phyloP scores from a whole-genome alignment of 2,888 invertebrate species.

The Drosophila meridiana region DNA sequence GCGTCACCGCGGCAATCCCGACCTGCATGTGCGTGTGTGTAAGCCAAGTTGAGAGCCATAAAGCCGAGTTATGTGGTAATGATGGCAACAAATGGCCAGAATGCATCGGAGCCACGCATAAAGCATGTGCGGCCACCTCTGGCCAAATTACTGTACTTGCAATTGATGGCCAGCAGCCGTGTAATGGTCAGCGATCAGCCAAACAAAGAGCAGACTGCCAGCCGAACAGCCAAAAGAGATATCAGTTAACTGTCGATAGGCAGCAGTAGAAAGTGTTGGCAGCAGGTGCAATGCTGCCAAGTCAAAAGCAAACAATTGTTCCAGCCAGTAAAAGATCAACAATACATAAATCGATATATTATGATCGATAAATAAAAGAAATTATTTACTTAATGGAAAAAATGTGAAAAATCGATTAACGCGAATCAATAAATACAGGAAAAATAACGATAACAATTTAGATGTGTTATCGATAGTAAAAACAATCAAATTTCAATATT shows the following conservation, averaged over 20 bases:
- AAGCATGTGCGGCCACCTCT: conserved; percentile 52
- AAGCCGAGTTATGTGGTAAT: conserved; percentile 78
- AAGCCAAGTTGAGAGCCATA: conserved; percentile 47
- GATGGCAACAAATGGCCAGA: conserved; percentile 64
- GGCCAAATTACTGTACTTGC: conserved; percentile 73
- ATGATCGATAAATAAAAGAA: background rate
- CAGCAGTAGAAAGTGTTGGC: conserved; percentile 30
- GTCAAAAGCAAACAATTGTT: background rate
- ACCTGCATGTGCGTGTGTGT: conserved; percentile 10
- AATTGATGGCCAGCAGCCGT: conserved; percentile 62
- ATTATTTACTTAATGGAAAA: background rate
- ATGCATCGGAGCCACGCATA: conserved; percentile 47
- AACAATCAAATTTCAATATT: too few species aligned
- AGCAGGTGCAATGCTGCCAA: conserved; percentile 35
- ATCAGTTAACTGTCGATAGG: conserved; percentile 34
- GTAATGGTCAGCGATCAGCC: conserved; percentile 43
- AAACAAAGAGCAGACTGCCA: conserved; percentile 19
- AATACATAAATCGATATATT: background rate
- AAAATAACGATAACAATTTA: background rate
- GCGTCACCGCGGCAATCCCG: conserved; percentile 45
- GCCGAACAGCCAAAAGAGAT: conserved; percentile 12
- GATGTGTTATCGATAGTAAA: background rate
- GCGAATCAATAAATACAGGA: background rate
- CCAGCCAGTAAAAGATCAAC: background rate
- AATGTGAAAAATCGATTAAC: too few species aligned